These are phyloP conservation scores for Hoplostethus atlanticus DNA, from an alignment of 2,797 vertebrate genomes.

Conservation along the genomic window DNA sequence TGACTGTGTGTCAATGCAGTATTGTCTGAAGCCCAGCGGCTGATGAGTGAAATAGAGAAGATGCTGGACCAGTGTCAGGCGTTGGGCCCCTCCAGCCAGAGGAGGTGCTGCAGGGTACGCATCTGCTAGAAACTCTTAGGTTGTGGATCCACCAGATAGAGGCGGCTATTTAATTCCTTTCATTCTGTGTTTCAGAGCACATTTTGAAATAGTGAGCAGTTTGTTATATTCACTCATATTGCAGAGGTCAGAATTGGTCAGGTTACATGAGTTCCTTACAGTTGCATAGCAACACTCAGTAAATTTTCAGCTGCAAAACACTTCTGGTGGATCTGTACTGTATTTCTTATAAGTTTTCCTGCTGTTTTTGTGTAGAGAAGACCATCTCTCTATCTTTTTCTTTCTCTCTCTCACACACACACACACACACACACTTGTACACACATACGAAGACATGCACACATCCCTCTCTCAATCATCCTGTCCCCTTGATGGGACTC, in stretches of 20 bases:
- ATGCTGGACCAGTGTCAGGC: slow-evolving; percentile 42
- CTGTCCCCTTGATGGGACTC: too few relatives aligned
- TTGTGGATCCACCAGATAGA: neutral
- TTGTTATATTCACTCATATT: slow-evolving; percentile 15
- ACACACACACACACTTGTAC: too few relatives aligned
- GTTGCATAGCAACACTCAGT: too few relatives aligned
- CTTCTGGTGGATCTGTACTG: neutral
- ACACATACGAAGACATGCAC: too few relatives aligned
- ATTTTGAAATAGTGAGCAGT: slow-evolving; percentile 21
- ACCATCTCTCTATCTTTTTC: neutral
- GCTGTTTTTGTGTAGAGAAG: neutral
- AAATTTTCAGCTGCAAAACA: too few relatives aligned
- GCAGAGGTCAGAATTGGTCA: slow-evolving; percentile 35
- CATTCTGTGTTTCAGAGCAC: slow-evolving; percentile 1
- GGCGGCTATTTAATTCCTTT: slow-evolving; percentile 20
- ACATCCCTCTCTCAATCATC: too few relatives aligned
- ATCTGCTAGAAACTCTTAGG: neutral
- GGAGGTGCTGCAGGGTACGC: slow-evolving; percentile 37
- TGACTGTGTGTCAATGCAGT: slow-evolving; percentile 65
- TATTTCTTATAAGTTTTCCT: neutral
- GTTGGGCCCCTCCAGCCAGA: slow-evolving; percentile 7
- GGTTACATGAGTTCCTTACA: slow-evolving; percentile 19
- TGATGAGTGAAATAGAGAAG: slow-evolving; percentile 64
- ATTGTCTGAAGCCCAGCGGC: slow-evolving; percentile 55
- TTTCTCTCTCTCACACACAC: neutral